These are phyloP conservation scores for Hydrophis major DNA, from an alignment of 2,797 vertebrate species.

Conservation along the genomic window DNA sequence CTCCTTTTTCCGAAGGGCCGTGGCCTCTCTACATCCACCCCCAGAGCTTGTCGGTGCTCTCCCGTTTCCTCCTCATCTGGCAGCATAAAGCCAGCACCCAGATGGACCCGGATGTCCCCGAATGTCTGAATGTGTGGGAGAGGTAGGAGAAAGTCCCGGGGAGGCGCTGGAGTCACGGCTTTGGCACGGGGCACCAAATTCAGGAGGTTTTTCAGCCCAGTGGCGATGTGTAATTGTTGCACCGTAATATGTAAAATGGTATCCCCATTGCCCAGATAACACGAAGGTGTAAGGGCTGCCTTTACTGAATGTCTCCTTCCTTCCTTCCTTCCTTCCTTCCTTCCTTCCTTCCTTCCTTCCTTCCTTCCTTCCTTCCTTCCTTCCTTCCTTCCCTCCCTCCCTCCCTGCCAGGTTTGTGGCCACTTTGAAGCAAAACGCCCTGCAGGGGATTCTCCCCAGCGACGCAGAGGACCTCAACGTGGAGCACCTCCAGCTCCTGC, in stretches of 20 bases:
- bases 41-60: slow-evolving; percentile 92
- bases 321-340: not conserved
- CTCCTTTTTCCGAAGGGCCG: slow-evolving; percentile 92
- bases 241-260: not conserved
- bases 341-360: no score
- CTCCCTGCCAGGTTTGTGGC: slow-evolving; percentile 82
- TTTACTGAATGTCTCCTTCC: not conserved
- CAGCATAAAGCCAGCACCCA: slow-evolving; percentile 91
- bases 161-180: not conserved
- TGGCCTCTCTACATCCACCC: slow-evolving; percentile 98
- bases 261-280: not conserved
- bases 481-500: slow-evolving; percentile 93
- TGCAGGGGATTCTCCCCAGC: slow-evolving; percentile 80
- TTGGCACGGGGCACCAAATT: not conserved
- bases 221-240: not conserved
- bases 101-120: slow-evolving; percentile 91
- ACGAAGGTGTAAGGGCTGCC: not conserved
- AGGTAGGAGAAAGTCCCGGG: slow-evolving; percentile 74
- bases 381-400: accelerated
- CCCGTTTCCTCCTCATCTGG: slow-evolving; percentile 93
- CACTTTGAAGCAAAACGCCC: slow-evolving; percentile 89
- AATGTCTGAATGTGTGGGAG: slow-evolving; percentile 98
- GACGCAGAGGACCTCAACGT: slow-evolving; percentile 93
- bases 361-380: not conserved
- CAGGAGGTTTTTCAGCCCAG: not conserved